Conservation (phyloP, 2,113 vertebrate genomes). For the Anguilla rostrata region DNA sequence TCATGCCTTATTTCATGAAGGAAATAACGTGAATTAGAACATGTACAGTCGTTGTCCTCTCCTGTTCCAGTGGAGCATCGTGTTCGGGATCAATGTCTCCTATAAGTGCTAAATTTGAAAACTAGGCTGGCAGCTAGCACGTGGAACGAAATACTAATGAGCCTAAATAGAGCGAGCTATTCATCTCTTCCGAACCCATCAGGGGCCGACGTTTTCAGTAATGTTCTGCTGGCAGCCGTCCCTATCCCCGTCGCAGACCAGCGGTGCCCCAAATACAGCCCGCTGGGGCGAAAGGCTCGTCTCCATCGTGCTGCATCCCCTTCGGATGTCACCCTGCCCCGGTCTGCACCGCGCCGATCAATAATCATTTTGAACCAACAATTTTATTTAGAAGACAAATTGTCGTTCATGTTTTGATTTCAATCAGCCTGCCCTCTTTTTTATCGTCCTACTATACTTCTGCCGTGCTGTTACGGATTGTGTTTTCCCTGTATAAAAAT, state of each 20-base stretch:
- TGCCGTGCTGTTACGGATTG: neutral
- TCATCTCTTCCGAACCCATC: constrained; percentile 6
- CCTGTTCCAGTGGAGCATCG: neutral
- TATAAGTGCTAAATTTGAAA: neutral
- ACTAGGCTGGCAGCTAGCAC: constrained; percentile 3
- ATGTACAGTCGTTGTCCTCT: constrained; percentile 2
- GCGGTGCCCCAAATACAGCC: neutral
- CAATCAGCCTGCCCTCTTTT: neutral
- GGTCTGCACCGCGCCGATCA: neutral
- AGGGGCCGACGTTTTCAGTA: neutral
- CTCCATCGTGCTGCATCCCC: neutral
- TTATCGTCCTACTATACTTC: neutral
- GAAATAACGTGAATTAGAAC: constrained; percentile 24
- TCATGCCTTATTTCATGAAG: neutral
- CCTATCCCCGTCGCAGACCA: neutral
- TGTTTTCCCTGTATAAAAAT: neutral
- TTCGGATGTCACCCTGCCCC: neutral
- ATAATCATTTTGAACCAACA: neutral
- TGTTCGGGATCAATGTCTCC: neutral
- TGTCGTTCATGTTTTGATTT: no score
- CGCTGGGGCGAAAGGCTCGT: neutral
- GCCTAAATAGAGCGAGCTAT: constrained; percentile 10
- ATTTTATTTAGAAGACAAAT: no score
- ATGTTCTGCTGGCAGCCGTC: constrained; percentile 11
- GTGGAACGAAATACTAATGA: constrained; percentile 24